Base-by-base conservation (phyloP, 2,797 vertebrate genomes). In the Dicrostonyx torquatus region DNA sequence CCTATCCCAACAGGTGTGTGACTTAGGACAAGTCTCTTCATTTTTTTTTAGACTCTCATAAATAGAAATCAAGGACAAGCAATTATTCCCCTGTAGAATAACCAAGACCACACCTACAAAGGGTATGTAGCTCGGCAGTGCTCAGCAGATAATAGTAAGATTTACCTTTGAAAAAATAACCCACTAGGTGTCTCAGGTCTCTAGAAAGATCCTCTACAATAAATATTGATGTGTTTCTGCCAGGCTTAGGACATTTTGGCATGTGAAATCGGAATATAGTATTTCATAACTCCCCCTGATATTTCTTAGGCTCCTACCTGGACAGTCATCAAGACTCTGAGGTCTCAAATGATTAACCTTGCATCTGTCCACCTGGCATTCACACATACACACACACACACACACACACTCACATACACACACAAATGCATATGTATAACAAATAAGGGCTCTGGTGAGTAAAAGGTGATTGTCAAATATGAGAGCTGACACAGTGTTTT, bases 21-120 rank as follows among this genome's bases (percentile, higher is more conserved):
- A 89, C 48, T 31, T 40, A 73, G 31, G 31, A 14, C 3, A 85
- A 85, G 31, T 91, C 26, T 62, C 26, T 86, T 92, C 50, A 60
- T 70, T 73, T 87, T 89, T 92, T 83, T 87, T 90, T 92, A 37
- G 90, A 68, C 9, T 26, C 68, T 83, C n/a, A 82, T 34, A 53
- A 86, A 75, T 37, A 9, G 26, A 26, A 58, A 84, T 29, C 37
- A 45, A 60, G 40, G n/a, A 34, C 43, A 37, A 84, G 2, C 11
- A 45, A 50, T 45, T 86, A 11, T 95, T 83, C 66, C 73, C 34
- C 26, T 62, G 20, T 26, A 76, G 22, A 76, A 84, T 89, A 66
- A 64, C 43, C n/a, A 62, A 85, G 24, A 53, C 55, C 15, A 26
- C 17, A 14, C 26, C 5, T 72, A 18, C 22, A 37, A 80, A 58